These are phyloP conservation scores for Scomber scombrus DNA, from an alignment of 2,113 vertebrate species.

Conservation along the genomic window DNA sequence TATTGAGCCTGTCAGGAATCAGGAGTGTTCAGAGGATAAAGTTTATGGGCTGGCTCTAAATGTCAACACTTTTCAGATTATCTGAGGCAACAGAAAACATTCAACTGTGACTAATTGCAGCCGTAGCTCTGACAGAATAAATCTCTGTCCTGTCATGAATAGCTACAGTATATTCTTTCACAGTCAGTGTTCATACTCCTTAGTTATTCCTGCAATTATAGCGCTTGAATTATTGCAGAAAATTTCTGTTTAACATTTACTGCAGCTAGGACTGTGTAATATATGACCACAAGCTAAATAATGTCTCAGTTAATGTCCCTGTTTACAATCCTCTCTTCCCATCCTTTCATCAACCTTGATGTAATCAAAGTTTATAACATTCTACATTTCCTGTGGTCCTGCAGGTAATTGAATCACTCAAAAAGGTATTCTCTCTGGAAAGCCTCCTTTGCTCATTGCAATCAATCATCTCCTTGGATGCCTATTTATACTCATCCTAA, in stretches of 20 bases:
- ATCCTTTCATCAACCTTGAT: conserved; percentile 62
- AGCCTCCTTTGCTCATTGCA: conserved; percentile 81
- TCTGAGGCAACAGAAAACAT: conserved; percentile 67
- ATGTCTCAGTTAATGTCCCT: conserved; percentile 48
- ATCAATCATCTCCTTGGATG: conserved; percentile 67
- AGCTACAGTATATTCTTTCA: conserved; percentile 5
- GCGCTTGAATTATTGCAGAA: conserved; percentile 24
- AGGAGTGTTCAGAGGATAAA: conserved; percentile 36
- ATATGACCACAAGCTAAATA: conserved; percentile 37
- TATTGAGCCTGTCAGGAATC: conserved; percentile 55
- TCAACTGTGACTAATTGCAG: conserved; percentile 62
- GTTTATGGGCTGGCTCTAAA: conserved; percentile 42
- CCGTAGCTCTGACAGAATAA: conserved; percentile 25
- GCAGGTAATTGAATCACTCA: conserved; percentile 91
- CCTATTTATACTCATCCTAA: conserved; percentile 48
- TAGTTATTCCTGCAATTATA: conserved; percentile 13
- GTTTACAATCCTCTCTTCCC: conserved; percentile 59
- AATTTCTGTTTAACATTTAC: conserved; percentile 29
- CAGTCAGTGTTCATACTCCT: background rate
- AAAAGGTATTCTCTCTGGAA: conserved; percentile 87
- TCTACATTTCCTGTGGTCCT: conserved; percentile 64
- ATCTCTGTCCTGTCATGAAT: conserved; percentile 29
- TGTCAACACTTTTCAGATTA: conserved; percentile 69
- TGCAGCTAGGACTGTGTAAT: background rate
- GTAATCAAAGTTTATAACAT: conserved; percentile 58